These are phyloP conservation scores for Margarornis squamiger DNA, from an alignment of 2,797 vertebrate species.

Conservation along the genomic window DNA sequence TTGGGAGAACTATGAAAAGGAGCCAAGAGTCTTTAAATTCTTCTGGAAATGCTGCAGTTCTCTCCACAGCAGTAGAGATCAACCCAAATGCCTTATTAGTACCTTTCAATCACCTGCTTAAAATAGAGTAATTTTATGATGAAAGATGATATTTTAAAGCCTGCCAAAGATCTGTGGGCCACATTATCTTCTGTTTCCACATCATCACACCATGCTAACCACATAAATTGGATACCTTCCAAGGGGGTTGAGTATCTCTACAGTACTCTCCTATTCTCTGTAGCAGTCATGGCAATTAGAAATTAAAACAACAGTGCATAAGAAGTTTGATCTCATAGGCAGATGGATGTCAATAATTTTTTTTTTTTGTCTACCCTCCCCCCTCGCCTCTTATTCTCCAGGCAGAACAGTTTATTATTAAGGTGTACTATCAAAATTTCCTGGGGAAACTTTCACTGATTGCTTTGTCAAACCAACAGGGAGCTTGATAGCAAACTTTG, in stretches of 20 bases:
- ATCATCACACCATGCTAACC: constrained; percentile 4
- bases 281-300: background rate
- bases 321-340: background rate
- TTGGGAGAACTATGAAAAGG: background rate
- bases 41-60: background rate
- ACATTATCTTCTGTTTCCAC: constrained; percentile 28
- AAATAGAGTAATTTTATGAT: background rate
- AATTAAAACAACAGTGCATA: background rate
- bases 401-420: background rate
- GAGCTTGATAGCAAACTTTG: background rate
- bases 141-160: constrained; percentile 9
- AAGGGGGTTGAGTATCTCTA: background rate
- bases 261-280: background rate
- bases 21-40: background rate
- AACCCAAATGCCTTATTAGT: background rate
- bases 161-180: background rate
- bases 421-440: background rate
- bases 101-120: background rate
- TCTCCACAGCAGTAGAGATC: background rate
- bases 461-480: background rate
- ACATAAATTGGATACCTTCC: background rate
- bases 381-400: background rate
- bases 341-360: background rate
- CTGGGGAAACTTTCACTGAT: background rate
- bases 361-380: background rate